A percentile compares a stretch with the other conserved stretches of the same genome.
These are phyloP conservation scores for Denticeps clupeoides DNA, from an alignment of 2,797 vertebrate genomes.

Conservation along the genomic window DNA sequence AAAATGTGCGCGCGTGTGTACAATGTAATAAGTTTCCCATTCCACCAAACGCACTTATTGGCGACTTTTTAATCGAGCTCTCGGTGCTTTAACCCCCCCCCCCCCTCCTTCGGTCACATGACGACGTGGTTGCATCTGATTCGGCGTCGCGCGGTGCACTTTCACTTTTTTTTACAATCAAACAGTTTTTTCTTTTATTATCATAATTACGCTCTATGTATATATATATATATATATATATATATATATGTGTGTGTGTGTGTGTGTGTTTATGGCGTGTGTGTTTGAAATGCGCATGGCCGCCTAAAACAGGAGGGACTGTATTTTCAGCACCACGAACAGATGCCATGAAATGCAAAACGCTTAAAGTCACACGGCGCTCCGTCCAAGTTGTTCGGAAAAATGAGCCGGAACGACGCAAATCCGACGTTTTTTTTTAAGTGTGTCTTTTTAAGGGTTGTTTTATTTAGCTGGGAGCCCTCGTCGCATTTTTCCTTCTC, in stretches of 20 bases:
- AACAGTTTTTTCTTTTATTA: too few relatives aligned
- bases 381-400: too few relatives aligned
- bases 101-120: constrained; percentile 69
- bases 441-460: background rate
- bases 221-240: too few relatives aligned
- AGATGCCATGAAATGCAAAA: constrained; percentile 54
- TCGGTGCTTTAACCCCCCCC: constrained; percentile 53
- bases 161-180: constrained; percentile 48
- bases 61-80: constrained; percentile 55
- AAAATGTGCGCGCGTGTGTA: too few relatives aligned
- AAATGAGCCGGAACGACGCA: too few relatives aligned
- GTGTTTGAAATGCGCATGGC: too few relatives aligned
- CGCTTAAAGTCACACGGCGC: constrained; percentile 30
- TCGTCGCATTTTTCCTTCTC: constrained; percentile 3
- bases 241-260: too few relatives aligned
- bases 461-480: background rate
- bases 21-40: constrained; percentile 17
- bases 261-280: too few relatives aligned
- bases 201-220: too few relatives aligned
- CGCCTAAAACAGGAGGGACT: constrained; percentile 35
- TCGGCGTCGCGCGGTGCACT: constrained; percentile 53
- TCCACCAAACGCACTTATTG: constrained; percentile 33
- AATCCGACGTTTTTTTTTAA: too few relatives aligned
- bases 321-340: constrained; percentile 71
- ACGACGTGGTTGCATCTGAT: constrained; percentile 58